Conservation (phyloP, 2,113 vertebrate species). For the Sebastes schlegelii region DNA sequence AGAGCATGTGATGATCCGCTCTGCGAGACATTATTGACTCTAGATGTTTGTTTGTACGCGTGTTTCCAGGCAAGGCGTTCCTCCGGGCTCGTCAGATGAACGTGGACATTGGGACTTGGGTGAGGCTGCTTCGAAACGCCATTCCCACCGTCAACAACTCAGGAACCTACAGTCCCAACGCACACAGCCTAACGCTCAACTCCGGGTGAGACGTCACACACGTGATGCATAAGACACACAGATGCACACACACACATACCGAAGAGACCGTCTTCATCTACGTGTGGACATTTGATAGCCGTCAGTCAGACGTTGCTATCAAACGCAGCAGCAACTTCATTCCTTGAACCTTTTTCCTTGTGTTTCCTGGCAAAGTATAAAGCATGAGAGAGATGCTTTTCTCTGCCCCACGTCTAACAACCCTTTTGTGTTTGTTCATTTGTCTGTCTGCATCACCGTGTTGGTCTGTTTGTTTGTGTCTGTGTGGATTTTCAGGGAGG, state of each 20-base stretch:
- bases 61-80: constrained; percentile 87
- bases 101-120: constrained; percentile 91
- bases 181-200: constrained; percentile 70
- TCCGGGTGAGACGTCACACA: constrained; percentile 66
- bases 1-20: not conserved
- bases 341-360: constrained; percentile 58
- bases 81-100: constrained; percentile 92
- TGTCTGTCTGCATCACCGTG: constrained; percentile 33
- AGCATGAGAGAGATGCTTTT: constrained; percentile 34
- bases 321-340: constrained; percentile 10
- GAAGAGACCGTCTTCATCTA: not conserved
- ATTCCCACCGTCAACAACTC: constrained; percentile 87
- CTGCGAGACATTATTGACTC: not conserved
- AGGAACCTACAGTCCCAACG: constrained; percentile 85
- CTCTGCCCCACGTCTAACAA: constrained; percentile 59
- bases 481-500: constrained; percentile 81
- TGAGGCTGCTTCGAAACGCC: constrained; percentile 88
- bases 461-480: constrained; percentile 43
- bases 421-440: constrained; percentile 60
- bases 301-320: constrained; percentile 32
- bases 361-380: constrained; percentile 61
- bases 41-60: not conserved
- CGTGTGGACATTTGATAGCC: constrained; percentile 41
- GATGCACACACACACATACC: constrained; percentile 15
- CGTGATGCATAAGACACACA: not conserved